These are phyloP conservation scores for Ancistrus triradiatus DNA, from an alignment of 2,113 vertebrate genomes.

Conservation along the genomic window DNA sequence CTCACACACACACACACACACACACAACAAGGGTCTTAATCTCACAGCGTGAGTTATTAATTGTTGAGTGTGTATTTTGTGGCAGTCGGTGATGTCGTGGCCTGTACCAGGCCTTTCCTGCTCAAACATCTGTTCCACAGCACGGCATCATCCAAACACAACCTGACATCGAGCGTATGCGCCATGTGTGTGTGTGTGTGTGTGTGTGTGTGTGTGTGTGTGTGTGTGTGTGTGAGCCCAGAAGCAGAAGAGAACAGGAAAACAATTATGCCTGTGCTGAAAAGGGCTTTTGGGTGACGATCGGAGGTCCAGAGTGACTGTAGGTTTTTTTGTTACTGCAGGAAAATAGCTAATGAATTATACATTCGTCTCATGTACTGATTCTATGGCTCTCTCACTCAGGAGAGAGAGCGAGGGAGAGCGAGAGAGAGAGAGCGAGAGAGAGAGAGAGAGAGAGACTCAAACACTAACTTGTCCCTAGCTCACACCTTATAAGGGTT, in stretches of 20 bases:
- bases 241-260: too few species aligned
- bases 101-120: background rate
- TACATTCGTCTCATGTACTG: background rate
- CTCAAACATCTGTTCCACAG: conserved; percentile 3
- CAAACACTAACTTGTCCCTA: too few species aligned
- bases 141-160: background rate
- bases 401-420: background rate
- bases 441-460: background rate
- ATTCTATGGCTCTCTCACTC: background rate
- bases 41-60: background rate
- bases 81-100: background rate
- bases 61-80: background rate
- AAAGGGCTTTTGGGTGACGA: background rate
- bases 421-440: background rate
- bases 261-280: too few species aligned
- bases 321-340: background rate
- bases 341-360: background rate
- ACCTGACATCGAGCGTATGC: background rate
- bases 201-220: too few species aligned
- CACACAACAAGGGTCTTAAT: background rate
- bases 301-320: background rate
- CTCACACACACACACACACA: background rate
- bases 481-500: too few species aligned
- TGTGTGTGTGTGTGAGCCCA: too few species aligned
- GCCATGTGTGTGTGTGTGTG: background rate